These are phyloP conservation scores for Drosophila setifemur DNA, from an alignment of 1,140 invertebrate species.

Conservation along the genomic window DNA sequence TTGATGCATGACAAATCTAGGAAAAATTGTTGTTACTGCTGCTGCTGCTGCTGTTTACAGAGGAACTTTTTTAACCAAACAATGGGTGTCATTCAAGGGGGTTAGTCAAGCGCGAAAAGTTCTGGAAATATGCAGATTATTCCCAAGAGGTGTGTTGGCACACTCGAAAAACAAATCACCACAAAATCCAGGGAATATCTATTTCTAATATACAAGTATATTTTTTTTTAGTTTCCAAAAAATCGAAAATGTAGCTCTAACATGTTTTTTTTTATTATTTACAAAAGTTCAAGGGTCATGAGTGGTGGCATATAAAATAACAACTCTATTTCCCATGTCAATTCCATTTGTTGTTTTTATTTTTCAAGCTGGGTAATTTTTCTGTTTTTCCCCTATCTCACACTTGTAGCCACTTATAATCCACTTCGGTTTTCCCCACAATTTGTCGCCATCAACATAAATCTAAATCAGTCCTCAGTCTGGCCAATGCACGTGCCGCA, in stretches of 20 bases:
- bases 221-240: no score
- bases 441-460: slow-evolving; percentile 48
- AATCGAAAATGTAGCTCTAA: no score
- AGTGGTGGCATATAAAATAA: no score
- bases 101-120: slow-evolving; percentile 14
- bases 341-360: no score
- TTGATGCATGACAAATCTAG: slow-evolving; percentile 64
- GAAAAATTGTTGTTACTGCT: slow-evolving; percentile 22
- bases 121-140: slow-evolving; percentile 16
- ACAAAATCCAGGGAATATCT: no score
- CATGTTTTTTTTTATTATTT: no score
- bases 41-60: background rate
- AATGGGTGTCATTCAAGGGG: slow-evolving; percentile 23
- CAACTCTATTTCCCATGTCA: no score
- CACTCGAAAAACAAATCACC: no score
- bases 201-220: no score
- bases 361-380: background rate
- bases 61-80: slow-evolving; percentile 21
- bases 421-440: slow-evolving; percentile 20
- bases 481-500: slow-evolving; percentile 41
- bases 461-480: slow-evolving; percentile 48
- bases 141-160: background rate
- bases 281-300: no score
- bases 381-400: background rate
- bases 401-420: slow-evolving; percentile 11